These are phyloP conservation scores for Eurois occulta DNA, from an alignment of 2,888 invertebrate species.

Conservation along the genomic window DNA sequence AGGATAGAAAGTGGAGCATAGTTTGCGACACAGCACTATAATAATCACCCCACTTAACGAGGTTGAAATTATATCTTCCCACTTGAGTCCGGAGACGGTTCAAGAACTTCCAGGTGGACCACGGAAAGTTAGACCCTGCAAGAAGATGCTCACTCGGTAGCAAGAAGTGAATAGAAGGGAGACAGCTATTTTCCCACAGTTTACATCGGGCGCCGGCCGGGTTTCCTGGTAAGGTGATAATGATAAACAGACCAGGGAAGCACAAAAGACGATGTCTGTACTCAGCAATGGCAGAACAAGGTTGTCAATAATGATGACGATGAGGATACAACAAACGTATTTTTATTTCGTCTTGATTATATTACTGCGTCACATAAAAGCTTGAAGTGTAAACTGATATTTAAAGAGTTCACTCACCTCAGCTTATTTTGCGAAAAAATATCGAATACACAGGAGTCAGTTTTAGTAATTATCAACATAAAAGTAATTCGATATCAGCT, in stretches of 20 bases:
- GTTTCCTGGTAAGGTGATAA: no score
- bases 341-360: background rate
- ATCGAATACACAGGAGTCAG: slow-evolving; percentile 18
- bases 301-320: background rate
- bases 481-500: slow-evolving; percentile 7
- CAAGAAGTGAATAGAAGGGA: no score
- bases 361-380: background rate
- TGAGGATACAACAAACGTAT: background rate
- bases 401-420: slow-evolving; percentile 26
- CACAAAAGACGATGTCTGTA: background rate
- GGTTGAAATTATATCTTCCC: no score
- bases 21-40: no score
- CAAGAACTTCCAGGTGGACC: no score
- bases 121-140: no score
- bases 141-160: no score
- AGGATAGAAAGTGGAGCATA: no score
- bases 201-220: no score
- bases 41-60: no score
- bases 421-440: background rate
- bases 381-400: slow-evolving; percentile 7
- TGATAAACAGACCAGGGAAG: background rate
- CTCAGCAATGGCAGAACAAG: background rate
- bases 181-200: no score
- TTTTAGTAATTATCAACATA: slow-evolving; percentile 10
- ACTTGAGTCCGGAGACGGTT: no score